These are phyloP conservation scores for Phrynosoma blainvillii DNA, from an alignment of 2,113 vertebrate species.

Conservation along the genomic window DNA sequence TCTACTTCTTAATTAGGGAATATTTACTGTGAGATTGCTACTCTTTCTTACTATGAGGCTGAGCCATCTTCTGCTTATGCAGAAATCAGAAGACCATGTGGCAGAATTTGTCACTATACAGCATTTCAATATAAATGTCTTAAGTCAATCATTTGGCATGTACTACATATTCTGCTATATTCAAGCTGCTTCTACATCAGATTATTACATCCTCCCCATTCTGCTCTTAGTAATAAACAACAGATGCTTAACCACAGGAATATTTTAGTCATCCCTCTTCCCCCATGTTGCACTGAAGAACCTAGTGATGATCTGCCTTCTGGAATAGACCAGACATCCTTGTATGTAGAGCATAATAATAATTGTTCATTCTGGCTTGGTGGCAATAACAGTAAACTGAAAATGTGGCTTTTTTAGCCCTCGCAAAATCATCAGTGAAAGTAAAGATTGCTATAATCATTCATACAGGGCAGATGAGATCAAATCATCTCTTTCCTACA, in stretches of 20 bases:
- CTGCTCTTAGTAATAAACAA: background rate
- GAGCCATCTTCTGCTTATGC: background rate
- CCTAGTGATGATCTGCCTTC: background rate
- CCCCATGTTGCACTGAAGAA: background rate
- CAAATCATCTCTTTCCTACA: background rate
- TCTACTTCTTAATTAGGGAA: slow-evolving; percentile 6
- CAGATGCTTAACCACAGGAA: background rate
- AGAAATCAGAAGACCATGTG: background rate
- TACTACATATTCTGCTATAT: background rate
- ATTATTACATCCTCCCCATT: background rate
- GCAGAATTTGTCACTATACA: background rate
- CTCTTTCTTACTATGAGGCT: background rate
- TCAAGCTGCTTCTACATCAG: background rate
- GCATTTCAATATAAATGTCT: background rate
- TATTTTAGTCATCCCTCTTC: background rate
- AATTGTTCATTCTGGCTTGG: background rate
- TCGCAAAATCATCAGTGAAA: background rate
- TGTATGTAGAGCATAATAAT: too few relatives aligned
- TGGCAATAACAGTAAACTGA: background rate
- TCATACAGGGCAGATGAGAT: background rate
- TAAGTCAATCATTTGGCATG: background rate
- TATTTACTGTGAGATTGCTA: background rate
- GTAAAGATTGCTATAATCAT: background rate
- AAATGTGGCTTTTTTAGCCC: background rate
- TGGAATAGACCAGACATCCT: background rate